phyloP scores from a whole-genome alignment of 2,888 invertebrate genomes.

The Scrobipalpa costella region DNA sequence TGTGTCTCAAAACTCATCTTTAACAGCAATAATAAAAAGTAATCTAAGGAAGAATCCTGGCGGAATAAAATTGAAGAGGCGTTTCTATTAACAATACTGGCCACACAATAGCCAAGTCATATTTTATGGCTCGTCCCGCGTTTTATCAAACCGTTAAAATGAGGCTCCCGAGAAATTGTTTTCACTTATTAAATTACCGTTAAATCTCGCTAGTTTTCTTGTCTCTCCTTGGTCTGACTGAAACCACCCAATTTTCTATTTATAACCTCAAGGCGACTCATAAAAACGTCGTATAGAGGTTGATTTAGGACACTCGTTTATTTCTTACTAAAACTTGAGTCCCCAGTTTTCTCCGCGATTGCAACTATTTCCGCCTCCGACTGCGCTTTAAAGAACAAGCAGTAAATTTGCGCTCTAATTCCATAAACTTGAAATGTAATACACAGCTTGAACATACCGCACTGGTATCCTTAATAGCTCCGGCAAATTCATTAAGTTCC shows the following conservation, averaged over 20 bases:
- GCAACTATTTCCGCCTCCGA: neutral
- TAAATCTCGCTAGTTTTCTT: neutral
- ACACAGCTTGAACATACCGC: neutral
- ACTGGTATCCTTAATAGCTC: neutral
- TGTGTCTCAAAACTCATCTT: too few relatives aligned
- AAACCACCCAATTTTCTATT: too few relatives aligned
- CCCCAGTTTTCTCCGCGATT: neutral
- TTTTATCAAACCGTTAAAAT: slow-evolving; percentile 1
- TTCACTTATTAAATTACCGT: neutral
- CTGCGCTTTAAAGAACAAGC: slow-evolving; percentile 5
- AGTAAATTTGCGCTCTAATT: neutral
- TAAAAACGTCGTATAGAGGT: too few relatives aligned
- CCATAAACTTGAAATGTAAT: neutral
- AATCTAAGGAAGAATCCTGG: too few relatives aligned
- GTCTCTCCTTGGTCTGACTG: too few relatives aligned
- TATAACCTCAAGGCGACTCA: too few relatives aligned
- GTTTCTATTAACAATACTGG: neutral
- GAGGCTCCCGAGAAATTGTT: neutral
- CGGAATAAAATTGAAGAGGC: neutral
- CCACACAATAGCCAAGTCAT: neutral
- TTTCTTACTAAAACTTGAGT: neutral
- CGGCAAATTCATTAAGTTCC: neutral
- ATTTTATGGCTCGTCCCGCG: slow-evolving; percentile 9
- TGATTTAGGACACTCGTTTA: too few relatives aligned
- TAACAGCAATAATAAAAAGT: too few relatives aligned